phyloP scores from a whole-genome alignment of 2,888 invertebrate genomes.

The Yponomeuta malinellus region DNA sequence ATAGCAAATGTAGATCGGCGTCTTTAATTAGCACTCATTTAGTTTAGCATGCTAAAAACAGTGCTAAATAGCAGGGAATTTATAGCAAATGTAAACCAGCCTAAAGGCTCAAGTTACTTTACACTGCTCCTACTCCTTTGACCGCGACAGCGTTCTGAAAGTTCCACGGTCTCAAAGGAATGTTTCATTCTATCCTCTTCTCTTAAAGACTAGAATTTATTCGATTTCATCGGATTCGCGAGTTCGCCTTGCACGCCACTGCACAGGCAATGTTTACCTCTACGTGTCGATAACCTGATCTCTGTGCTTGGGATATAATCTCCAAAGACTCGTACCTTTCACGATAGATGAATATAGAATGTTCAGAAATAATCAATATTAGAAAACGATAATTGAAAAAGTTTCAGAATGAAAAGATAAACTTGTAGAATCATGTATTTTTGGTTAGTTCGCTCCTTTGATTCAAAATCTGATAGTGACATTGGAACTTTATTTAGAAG shows the following conservation, averaged over 20 bases:
- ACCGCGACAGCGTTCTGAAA: neutral
- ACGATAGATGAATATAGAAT: neutral
- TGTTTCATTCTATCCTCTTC: slow-evolving; percentile 11
- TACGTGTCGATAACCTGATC: slow-evolving; percentile 44
- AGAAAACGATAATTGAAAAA: too few relatives aligned
- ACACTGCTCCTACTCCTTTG: neutral
- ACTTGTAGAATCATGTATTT: too few relatives aligned
- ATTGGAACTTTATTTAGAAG: too few relatives aligned
- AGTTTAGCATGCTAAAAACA: too few relatives aligned
- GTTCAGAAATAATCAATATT: too few relatives aligned
- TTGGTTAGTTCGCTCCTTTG: too few relatives aligned
- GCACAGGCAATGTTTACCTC: neutral
- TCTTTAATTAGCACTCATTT: too few relatives aligned
- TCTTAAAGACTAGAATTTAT: slow-evolving; percentile 1
- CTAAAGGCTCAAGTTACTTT: neutral
- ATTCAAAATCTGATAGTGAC: too few relatives aligned
- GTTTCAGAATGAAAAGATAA: too few relatives aligned
- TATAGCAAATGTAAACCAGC: too few relatives aligned
- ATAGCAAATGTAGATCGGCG: too few relatives aligned
- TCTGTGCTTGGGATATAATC: neutral
- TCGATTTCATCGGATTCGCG: slow-evolving; percentile 10
- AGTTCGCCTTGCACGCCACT: neutral
- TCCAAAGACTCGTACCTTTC: slow-evolving; percentile 20
- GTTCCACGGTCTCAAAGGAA: slow-evolving; percentile 5
- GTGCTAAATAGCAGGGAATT: too few relatives aligned